Evolutionary conservation across 2,888 invertebrate species (phyloP).

Genomic region (Cryptus armator): DNA sequence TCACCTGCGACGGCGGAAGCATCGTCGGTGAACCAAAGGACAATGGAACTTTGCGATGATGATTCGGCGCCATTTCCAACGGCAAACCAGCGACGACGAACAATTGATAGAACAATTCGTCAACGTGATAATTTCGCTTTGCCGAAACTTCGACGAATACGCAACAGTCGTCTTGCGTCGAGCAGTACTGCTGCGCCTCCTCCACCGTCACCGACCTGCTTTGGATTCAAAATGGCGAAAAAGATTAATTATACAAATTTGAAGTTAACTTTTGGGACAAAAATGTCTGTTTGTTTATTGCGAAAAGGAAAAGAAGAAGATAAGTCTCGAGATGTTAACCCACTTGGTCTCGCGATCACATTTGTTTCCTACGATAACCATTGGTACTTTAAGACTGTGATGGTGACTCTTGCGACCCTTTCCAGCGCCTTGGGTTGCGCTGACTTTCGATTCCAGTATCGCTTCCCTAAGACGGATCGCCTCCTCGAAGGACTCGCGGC

Average conservation of each 20-base stretch:
- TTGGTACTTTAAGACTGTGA: slow-evolving; percentile 89
- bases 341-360: slow-evolving; percentile 93
- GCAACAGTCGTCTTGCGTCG: slow-evolving; percentile 91
- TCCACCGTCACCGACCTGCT: slow-evolving; percentile 91
- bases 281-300: background rate
- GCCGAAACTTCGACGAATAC: slow-evolving; percentile 94
- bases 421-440: slow-evolving; percentile 88
- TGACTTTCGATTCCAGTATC: slow-evolving; percentile 93
- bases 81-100: slow-evolving; percentile 94
- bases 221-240: background rate
- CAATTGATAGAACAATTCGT: slow-evolving; percentile 94
- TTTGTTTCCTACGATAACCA: slow-evolving; percentile 96
- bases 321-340: slow-evolving; percentile 77
- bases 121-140: slow-evolving; percentile 92
- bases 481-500: slow-evolving; percentile 93
- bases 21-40: slow-evolving; percentile 92
- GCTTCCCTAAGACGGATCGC: slow-evolving; percentile 93
- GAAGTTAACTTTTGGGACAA: background rate
- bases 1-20: slow-evolving; percentile 87
- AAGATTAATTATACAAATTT: slow-evolving; percentile 35
- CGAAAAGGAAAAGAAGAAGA: slow-evolving; percentile 25
- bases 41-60: slow-evolving; percentile 91
- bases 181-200: slow-evolving; percentile 92
- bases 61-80: slow-evolving; percentile 95
- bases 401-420: slow-evolving; percentile 88